These are phyloP conservation scores for Gadopsis marmoratus DNA, from an alignment of 2,797 vertebrate species.

Conservation along the genomic window DNA sequence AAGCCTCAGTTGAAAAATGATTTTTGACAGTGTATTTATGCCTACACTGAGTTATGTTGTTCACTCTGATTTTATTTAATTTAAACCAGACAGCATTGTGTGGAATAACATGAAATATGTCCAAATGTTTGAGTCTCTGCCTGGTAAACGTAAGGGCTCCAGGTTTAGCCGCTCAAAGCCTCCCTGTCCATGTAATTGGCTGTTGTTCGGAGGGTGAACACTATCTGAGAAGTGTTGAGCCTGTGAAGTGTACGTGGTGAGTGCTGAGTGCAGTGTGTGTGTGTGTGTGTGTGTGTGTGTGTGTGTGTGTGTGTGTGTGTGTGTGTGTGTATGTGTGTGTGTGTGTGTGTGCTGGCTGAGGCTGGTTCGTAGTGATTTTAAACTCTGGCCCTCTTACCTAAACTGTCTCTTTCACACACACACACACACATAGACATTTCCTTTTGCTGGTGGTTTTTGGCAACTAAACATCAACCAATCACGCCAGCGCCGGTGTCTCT, in stretches of 20 bases:
- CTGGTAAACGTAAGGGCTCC: slow-evolving; percentile 32
- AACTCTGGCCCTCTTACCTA: slow-evolving; percentile 53
- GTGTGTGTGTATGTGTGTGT: slow-evolving; percentile 19
- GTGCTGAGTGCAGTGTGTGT: slow-evolving; percentile 51
- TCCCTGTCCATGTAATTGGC: slow-evolving; percentile 60
- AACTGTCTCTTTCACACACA: slow-evolving; percentile 35
- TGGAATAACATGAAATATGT: slow-evolving; percentile 40
- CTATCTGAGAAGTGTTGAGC: slow-evolving; percentile 73
- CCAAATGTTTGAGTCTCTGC: slow-evolving; percentile 52
- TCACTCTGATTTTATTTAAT: slow-evolving; percentile 59
- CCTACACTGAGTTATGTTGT: slow-evolving; percentile 36
- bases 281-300: slow-evolving; percentile 10
- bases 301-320: slow-evolving; percentile 45
- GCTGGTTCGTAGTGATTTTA: slow-evolving; percentile 59
- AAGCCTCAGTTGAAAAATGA: slow-evolving; percentile 37
- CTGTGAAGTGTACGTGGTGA: slow-evolving; percentile 53
- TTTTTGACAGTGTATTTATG: slow-evolving; percentile 36
- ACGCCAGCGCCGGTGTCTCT: neutral
- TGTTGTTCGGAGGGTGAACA: slow-evolving; percentile 70
- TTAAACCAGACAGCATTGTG: slow-evolving; percentile 32
- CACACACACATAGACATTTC: neutral
- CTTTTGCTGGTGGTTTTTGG: neutral
- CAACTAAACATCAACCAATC: slow-evolving; percentile 5
- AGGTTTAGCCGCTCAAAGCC: slow-evolving; percentile 56
- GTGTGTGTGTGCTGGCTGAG: slow-evolving; percentile 52